Evolutionary conservation across 1,140 invertebrate genomes (phyloP).

Genomic region (Drosophila willistoni): DNA sequence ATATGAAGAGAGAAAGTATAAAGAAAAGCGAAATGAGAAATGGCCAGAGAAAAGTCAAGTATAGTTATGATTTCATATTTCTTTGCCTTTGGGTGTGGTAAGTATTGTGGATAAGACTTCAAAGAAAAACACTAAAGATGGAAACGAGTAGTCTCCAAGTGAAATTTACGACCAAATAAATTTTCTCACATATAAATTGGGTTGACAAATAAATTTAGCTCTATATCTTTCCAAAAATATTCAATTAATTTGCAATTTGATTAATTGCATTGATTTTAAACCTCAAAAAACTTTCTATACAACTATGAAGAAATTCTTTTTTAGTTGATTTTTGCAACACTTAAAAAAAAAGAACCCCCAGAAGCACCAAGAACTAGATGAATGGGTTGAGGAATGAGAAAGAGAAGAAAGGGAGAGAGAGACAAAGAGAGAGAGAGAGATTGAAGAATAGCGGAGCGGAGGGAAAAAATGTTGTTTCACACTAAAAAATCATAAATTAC

Average conservation of each 20-base stretch:
- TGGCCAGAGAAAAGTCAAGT: conserved; percentile 1
- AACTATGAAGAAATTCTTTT: background rate
- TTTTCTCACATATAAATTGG: background rate
- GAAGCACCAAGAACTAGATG: background rate
- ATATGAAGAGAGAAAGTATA: conserved; percentile 5
- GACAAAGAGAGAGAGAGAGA: conserved; percentile 9
- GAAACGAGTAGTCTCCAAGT: background rate
- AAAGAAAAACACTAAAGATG: background rate
- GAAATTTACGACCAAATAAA: conserved; percentile 1
- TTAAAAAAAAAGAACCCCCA: background rate
- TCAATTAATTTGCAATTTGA: background rate
- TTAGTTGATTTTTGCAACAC: background rate
- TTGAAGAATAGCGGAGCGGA: conserved; percentile 32
- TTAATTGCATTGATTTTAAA: background rate
- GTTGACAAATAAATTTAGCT: conserved; percentile 6
- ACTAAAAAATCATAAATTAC: conserved; percentile 81
- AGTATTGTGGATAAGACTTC: background rate
- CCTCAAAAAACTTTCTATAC: background rate
- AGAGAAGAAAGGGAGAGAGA: background rate
- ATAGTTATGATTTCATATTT: conserved; percentile 13
- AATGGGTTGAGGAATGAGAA: background rate
- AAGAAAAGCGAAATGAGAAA: conserved; percentile 8
- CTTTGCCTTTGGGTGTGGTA: background rate
- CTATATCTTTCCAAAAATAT: no score
- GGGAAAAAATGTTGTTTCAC: conserved; percentile 58